A percentile compares a stretch with the other conserved stretches of the same genome.
These are phyloP conservation scores for Neosilurus mollespiculum DNA, from an alignment of 2,797 vertebrate genomes.

Conservation along the genomic window DNA sequence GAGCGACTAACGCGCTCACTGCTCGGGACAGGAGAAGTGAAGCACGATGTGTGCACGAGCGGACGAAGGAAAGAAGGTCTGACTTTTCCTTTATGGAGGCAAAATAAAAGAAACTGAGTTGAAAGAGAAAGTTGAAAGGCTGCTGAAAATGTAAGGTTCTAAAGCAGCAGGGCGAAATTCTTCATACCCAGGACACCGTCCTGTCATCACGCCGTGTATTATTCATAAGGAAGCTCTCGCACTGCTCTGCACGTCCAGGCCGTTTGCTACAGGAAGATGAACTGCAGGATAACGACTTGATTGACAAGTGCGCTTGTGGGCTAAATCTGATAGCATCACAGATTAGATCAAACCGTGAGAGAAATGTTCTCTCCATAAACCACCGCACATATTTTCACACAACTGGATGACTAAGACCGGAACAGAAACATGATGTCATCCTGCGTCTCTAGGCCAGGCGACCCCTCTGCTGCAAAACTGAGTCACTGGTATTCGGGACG, in stretches of 20 bases:
- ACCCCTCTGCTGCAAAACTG: slow-evolving; percentile 39
- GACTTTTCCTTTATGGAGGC: background rate
- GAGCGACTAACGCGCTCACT: background rate
- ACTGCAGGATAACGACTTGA: background rate
- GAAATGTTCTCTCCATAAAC: background rate
- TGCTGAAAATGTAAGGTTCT: background rate
- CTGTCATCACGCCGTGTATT: slow-evolving; percentile 3
- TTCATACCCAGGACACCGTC: background rate
- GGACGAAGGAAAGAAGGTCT: background rate
- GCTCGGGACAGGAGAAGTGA: background rate
- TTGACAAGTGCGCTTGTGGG: background rate
- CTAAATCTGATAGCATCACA: background rate
- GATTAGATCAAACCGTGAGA: slow-evolving; percentile 4
- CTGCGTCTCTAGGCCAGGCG: slow-evolving; percentile 48
- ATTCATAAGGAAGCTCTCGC: slow-evolving; percentile 11
- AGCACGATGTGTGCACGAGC: background rate
- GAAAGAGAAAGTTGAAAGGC: background rate
- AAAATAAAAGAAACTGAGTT: background rate
- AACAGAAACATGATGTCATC: slow-evolving; percentile 49
- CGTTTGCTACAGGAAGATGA: background rate
- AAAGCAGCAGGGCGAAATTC: background rate
- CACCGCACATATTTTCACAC: slow-evolving; percentile 29
- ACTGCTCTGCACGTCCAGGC: slow-evolving; percentile 18
- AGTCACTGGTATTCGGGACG: slow-evolving; percentile 47
- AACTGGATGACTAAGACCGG: slow-evolving; percentile 46